phyloP scores from a whole-genome alignment of 2,113 vertebrate genomes.

The Onychostoma macrolepis region DNA sequence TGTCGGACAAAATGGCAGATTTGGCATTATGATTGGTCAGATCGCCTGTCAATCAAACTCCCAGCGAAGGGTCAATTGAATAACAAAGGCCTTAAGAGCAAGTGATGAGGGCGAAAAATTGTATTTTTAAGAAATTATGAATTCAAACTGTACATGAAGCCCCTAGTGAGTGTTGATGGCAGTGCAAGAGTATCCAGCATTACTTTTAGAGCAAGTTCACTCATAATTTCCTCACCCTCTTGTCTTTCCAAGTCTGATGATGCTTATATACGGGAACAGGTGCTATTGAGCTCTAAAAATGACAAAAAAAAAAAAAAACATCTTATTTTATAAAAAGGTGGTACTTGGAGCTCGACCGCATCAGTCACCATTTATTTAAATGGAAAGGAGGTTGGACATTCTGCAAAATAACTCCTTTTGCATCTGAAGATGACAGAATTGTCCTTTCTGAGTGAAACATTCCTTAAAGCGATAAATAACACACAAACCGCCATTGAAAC shows the following conservation, averaged over 20 bases:
- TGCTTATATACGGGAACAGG: neutral
- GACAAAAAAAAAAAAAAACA: neutral
- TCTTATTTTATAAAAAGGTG: neutral
- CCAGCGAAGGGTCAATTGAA: neutral
- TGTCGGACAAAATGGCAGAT: too few species aligned
- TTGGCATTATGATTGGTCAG: too few species aligned
- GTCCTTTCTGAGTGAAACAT: neutral
- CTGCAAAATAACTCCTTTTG: neutral
- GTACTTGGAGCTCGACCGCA: neutral
- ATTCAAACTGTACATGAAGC: neutral
- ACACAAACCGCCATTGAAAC: neutral
- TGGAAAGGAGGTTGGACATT: neutral
- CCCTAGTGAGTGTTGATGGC: neutral
- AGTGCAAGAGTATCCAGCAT: conserved; percentile 13
- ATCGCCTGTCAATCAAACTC: too few species aligned
- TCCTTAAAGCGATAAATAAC: neutral
- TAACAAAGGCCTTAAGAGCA: neutral
- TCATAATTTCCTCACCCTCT: neutral
- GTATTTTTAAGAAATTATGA: neutral
- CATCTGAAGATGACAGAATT: neutral
- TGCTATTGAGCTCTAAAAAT: neutral
- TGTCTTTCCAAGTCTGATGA: neutral
- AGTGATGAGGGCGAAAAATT: neutral
- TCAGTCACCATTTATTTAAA: neutral
- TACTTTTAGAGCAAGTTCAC: neutral